Evolutionary conservation across 2,888 invertebrate genomes (phyloP), one percentile per base, ranked within the genome.

Genomic region (Drosophila fungiperda): DNA sequence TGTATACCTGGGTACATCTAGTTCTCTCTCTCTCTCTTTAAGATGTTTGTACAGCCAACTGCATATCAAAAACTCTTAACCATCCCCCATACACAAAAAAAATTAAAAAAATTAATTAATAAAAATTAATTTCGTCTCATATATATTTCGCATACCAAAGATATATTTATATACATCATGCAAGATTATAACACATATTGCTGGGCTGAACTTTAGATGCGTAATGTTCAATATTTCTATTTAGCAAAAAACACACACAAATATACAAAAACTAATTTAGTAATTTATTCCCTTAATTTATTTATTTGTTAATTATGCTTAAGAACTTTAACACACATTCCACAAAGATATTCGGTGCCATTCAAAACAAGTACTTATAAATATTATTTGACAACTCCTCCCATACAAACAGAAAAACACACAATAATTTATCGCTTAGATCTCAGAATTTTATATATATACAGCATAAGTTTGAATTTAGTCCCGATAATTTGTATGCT

Each of bases 291-390:
- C 61, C 40, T 68, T 72, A 60, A 77, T 62, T 82, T 72, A 80
- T 76, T 79, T 71, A 75, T 72, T 82, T 61, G 61, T 68, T 64
- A 35, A 73, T 71, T 68, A 74, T 61, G 70, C 70, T 75, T 86
- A 86, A 78, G 78, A 64, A 58, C 33, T 58, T 40, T 52, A 59
- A 45, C 64, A 67, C 53, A 76, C 85, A 85, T 85, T 85, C 85
- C 85, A 84, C 58, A 57, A 68, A 32, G 55, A 40, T 66, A 53
- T 78, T 79, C 68, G 67, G 76, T 79, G 78, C 80, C 78, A 80
- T 73, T 73, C 62, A 65, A 58, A 70, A 52, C 33, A 62, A 62
- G 60, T 76, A 76, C 64, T 76, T 71, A 65, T 66, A 53, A 60
- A 68, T 67, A 62, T 64, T 68, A 76, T 68, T 61, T 76, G 54